phyloP scores from a whole-genome alignment of 2,113 vertebrate species.

The Eurystomus gularis region DNA sequence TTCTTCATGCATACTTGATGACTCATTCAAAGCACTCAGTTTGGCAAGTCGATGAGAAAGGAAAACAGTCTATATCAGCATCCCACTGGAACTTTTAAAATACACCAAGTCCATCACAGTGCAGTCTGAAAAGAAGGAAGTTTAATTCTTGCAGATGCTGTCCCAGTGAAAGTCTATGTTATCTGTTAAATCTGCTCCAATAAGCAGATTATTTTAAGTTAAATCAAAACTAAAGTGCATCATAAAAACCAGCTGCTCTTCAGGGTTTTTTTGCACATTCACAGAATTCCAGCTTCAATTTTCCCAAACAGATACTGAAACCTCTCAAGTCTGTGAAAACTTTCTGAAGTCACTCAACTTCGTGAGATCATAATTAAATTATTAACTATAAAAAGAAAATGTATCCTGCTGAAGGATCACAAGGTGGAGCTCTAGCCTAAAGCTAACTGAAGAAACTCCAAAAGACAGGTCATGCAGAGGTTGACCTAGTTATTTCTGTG shows the following conservation, averaged over 20 bases:
- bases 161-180: background rate
- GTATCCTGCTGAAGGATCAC: slow-evolving; percentile 80
- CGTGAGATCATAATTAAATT: slow-evolving; percentile 64
- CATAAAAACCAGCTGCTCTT: background rate
- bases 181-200: background rate
- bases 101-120: background rate
- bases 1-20: background rate
- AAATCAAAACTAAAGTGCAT: background rate
- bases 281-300: background rate
- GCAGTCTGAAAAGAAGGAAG: background rate
- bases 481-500: slow-evolving; percentile 69
- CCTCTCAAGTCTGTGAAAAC: background rate
- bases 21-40: background rate
- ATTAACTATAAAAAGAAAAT: slow-evolving; percentile 68
- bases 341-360: slow-evolving; percentile 18
- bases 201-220: background rate
- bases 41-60: background rate
- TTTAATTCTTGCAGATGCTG: background rate
- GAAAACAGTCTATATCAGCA: background rate
- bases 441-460: slow-evolving; percentile 71
- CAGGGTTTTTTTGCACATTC: background rate
- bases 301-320: background rate
- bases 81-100: background rate
- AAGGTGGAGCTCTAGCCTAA: slow-evolving; percentile 85
- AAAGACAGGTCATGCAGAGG: slow-evolving; percentile 73